Base-by-base conservation (phyloP, 2,797 vertebrate species). In the Falco biarmicus region DNA sequence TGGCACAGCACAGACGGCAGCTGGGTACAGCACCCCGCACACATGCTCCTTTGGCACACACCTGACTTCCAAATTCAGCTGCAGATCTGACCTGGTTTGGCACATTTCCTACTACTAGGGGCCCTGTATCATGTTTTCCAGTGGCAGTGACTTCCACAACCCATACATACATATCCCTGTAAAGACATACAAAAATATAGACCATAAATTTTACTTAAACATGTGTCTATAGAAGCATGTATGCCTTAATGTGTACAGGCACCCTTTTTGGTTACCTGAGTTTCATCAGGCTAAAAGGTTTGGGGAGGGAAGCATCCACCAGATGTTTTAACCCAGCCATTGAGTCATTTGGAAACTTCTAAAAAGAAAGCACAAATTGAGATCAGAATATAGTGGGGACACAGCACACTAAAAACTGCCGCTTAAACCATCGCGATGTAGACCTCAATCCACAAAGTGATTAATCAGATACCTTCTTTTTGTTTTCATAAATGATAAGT, bases 401-500 rank as follows among this genome's bases (percentile, higher is more conserved):
- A 24, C 69, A 75, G 84, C 87, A 45, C 65, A 13, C 5, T 15
- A 47, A 15, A 32, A 70, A 75, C 13, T 22, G 68, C 83, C 70
- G 60, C 94, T 89, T 66, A 71, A 70, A 18, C 61, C 79, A 39
- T 82, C 70, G 26, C 18, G 0, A 19, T 3, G 53, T 4, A 93
- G 89, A 71, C 75, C 90, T 93, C 88, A 73, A 8, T 16, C 70
- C 90, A 31, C 34, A 43, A 34, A 61, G 75, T 25, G 88, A 96
- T 96, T 95, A 70, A 90, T 89, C 87, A 93, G 94, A 91, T 87
- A 87, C 71, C 93, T 96, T 61, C 94, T 74, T 95, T 70, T 59
- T 96, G 91, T 95, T 95, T 97, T 93, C 95, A 90, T 48, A 95
- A 94, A 97, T 90, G 95, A 97, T 96, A 93, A 97, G 95, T 37